Base-by-base conservation (phyloP, 1,140 invertebrate species). In the Brachionus koreanus region DNA sequence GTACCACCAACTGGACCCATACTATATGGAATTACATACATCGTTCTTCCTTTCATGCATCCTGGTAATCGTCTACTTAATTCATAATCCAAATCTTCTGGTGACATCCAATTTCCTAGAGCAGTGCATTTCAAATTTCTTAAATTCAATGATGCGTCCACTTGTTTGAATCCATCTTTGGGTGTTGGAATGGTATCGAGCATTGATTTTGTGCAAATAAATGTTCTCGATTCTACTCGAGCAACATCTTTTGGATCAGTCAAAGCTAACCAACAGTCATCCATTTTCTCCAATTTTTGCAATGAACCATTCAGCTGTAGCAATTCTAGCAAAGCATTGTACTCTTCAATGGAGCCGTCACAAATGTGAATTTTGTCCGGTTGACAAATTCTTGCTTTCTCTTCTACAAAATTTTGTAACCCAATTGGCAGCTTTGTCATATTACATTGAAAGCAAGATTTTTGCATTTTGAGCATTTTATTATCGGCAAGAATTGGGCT, bases 231-330 rank as follows among this genome's bases (percentile, higher is more conserved):
- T 88, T 99, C 98, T 0, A 99, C 97, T 39, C 98, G 91, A 0
- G 98, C 97, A 4, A 99, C 97, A 89, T 99, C 98, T 0, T 92
- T 93, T 1, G 97, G 97, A 89, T 99, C 97, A 1, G 97, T 99
- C 85, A 92, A 91, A 1, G 96, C 94, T 84, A 98, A 89, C 93
- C 93, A 96, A 94, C 95, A 98, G 87, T 98, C 98, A 65, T 97
- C 91, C 87, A 97, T 96, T 90, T 98, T 98, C 3, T 93, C 92
- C 19, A 97, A 87, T 5, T 91, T 89, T 61, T 92, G 90, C 65
- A 98, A 91, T 19, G 94, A 93, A 25, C 94, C 93, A 84, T 89
- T 85, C 61, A 86, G 85, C 74, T 87, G 83, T 83, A 90, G 85
- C 39, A 86, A 83, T 75, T 88, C 86, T 0, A 86, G 29, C 72